Percentiles rank a stretch among this genome's conserved stretches.
These are phyloP conservation scores for Drosophila monieri DNA, from an alignment of 2,888 invertebrate species.

Conservation along the genomic window DNA sequence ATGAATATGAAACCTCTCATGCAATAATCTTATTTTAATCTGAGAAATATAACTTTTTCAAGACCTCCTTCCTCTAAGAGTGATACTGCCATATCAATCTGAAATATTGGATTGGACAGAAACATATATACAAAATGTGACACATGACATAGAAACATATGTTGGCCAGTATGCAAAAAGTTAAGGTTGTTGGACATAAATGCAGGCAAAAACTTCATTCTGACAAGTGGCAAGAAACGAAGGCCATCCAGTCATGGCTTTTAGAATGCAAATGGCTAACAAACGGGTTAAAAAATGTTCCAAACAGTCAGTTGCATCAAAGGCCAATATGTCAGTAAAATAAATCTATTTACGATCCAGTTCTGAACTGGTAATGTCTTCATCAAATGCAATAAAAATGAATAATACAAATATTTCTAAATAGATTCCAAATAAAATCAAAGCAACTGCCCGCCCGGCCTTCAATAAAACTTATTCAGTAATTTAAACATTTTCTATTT, in stretches of 20 bases:
- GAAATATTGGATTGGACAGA: conserved; percentile 43
- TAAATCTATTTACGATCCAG: neutral
- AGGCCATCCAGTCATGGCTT: conserved; percentile 68
- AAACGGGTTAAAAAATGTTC: conserved; percentile 55
- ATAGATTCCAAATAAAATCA: neutral
- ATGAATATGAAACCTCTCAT: neutral
- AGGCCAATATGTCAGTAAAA: conserved; percentile 62
- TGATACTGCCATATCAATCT: neutral
- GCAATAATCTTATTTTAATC: neutral
- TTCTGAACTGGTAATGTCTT: neutral
- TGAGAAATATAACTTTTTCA: neutral
- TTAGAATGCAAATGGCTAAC: conserved; percentile 59
- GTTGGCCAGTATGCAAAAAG: conserved; percentile 20
- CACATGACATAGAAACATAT: conserved; percentile 1
- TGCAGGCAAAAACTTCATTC: conserved; percentile 49
- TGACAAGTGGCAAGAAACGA: conserved; percentile 70
- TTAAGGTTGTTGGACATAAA: conserved; percentile 32
- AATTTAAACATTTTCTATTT: conserved; percentile 4
- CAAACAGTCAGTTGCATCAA: conserved; percentile 64
- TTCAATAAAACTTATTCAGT: conserved; percentile 1
- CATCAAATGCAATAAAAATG: neutral
- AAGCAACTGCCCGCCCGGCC: neutral
- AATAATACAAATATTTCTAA: neutral
- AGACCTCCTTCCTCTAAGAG: too few relatives aligned
- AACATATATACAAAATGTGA: conserved; percentile 16